Conservation (phyloP, 2,797 vertebrate species). For the Cottoperca gobio region DNA sequence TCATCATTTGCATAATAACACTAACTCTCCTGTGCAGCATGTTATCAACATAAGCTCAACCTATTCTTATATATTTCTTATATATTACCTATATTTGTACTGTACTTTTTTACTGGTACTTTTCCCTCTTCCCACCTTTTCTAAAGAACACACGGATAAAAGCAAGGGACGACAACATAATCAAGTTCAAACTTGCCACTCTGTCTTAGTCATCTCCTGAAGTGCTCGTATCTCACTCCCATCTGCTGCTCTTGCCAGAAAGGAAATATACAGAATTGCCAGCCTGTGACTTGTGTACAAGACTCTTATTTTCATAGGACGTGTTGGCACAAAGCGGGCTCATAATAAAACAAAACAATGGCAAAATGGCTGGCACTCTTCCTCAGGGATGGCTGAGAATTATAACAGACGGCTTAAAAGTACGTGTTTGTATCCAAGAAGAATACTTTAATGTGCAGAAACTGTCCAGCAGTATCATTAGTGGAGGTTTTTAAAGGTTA, state of each 20-base stretch:
- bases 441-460: background rate
- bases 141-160: background rate
- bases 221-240: background rate
- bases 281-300: slow-evolving; percentile 35
- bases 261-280: slow-evolving; percentile 73
- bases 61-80: background rate
- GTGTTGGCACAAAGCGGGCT: slow-evolving; percentile 17
- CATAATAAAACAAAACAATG: slow-evolving; percentile 25
- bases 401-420: background rate
- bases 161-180: background rate
- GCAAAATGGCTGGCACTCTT: slow-evolving; percentile 10
- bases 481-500: background rate
- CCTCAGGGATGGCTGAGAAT: slow-evolving; percentile 15
- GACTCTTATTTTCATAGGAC: slow-evolving; percentile 18
- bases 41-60: background rate
- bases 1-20: background rate
- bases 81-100: background rate
- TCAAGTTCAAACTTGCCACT: slow-evolving; percentile 63
- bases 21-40: background rate
- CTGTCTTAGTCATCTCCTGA: slow-evolving; percentile 55
- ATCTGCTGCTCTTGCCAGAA: slow-evolving; percentile 40
- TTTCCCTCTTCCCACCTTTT: background rate
- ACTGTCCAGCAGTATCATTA: background rate
- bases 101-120: too few relatives aligned
- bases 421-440: background rate